These are phyloP conservation scores for Poeciliopsis presidionis DNA, from an alignment of 2,797 vertebrate genomes.

Conservation along the genomic window DNA sequence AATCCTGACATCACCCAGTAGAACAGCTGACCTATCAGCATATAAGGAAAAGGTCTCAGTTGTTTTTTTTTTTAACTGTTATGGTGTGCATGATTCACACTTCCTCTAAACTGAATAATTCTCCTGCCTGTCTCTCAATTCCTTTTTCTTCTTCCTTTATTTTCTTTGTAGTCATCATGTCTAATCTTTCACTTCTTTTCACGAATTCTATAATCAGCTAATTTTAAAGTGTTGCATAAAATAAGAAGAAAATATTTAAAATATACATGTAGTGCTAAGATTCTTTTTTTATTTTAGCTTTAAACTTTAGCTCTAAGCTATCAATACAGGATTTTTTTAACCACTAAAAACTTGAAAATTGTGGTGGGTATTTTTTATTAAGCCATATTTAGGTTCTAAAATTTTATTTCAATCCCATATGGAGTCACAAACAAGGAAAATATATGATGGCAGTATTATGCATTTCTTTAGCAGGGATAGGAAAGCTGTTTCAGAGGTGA, in stretches of 20 bases:
- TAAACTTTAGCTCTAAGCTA: background rate
- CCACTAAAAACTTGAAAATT: background rate
- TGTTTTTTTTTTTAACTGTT: constrained; percentile 19
- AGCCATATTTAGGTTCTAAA: background rate
- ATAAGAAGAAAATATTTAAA: background rate
- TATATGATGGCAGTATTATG: background rate
- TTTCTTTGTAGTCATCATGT: background rate
- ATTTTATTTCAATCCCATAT: background rate
- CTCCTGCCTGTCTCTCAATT: background rate
- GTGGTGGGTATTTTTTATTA: background rate
- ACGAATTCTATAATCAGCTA: background rate
- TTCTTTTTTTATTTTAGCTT: background rate
- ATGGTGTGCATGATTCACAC: background rate
- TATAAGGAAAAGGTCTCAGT: constrained; percentile 10
- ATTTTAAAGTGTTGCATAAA: background rate
- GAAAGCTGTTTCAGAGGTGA: background rate
- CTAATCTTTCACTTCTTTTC: constrained; percentile 17
- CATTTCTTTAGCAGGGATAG: background rate
- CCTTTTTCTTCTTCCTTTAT: background rate
- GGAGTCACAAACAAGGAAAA: background rate
- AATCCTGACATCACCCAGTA: constrained; percentile 51
- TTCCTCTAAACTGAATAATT: constrained; percentile 19
- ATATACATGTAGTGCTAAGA: background rate
- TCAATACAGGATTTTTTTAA: background rate
- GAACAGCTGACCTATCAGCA: constrained; percentile 46